phyloP scores from a whole-genome alignment of 2,797 vertebrate species.

The Loris lydekkerianus region DNA sequence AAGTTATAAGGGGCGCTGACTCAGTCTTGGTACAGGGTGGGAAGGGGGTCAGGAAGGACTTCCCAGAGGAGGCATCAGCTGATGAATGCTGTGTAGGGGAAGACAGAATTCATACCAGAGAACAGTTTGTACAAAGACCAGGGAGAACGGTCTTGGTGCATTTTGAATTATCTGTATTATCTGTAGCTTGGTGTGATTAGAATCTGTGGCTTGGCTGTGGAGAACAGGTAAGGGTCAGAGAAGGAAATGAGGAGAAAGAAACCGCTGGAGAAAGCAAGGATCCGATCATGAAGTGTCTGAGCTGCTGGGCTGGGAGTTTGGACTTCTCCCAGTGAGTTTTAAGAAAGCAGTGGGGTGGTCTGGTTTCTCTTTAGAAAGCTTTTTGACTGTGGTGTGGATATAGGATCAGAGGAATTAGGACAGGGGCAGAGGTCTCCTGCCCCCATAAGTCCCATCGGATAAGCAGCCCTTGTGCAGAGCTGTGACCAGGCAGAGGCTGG shows the following conservation, averaged over 20 bases:
- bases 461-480: neutral
- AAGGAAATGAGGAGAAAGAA: neutral
- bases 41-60: constrained; percentile 3
- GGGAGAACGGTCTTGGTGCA: neutral
- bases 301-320: neutral
- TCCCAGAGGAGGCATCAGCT: neutral
- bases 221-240: neutral
- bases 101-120: neutral
- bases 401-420: neutral
- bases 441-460: neutral
- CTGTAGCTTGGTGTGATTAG: neutral
- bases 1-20: neutral
- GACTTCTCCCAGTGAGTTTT: neutral
- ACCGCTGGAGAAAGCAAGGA: neutral
- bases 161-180: neutral
- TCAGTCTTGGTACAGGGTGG: neutral
- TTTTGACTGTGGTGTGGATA: no score
- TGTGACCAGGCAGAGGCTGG: neutral
- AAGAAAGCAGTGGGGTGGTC: neutral
- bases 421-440: neutral
- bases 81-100: neutral
- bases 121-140: neutral
- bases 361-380: neutral
- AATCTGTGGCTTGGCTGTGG: neutral
- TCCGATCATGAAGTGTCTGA: neutral